Evolutionary conservation across 2,113 vertebrate genomes (phyloP).

Genomic region (Zosterops hypoxanthus): DNA sequence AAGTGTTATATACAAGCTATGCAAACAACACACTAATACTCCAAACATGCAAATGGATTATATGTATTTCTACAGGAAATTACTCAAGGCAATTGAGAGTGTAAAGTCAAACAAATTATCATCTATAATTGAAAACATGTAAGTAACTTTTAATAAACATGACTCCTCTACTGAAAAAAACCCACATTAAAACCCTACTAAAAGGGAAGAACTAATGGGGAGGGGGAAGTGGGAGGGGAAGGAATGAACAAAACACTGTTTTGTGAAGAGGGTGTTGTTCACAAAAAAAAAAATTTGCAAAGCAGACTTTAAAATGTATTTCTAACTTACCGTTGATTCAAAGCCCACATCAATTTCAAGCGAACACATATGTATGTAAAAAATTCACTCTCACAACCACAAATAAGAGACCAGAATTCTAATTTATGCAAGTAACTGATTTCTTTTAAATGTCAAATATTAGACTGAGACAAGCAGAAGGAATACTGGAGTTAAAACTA

Average conservation of each 20-base stretch:
- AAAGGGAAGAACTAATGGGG: background rate
- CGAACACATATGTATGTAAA: background rate
- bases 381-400: background rate
- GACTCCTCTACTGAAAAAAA: slow-evolving; percentile 49
- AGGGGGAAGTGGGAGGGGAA: background rate
- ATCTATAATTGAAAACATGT: slow-evolving; percentile 55
- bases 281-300: background rate
- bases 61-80: slow-evolving; percentile 57
- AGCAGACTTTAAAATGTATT: background rate
- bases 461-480: background rate
- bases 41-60: slow-evolving; percentile 57
- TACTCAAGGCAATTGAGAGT: slow-evolving; percentile 66
- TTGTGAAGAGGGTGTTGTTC: background rate
- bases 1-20: slow-evolving; percentile 36
- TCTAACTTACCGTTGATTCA: background rate
- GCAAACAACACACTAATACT: slow-evolving; percentile 50
- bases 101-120: slow-evolving; percentile 72
- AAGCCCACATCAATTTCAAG: background rate
- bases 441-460: background rate
- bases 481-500: background rate
- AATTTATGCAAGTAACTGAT: background rate
- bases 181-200: background rate
- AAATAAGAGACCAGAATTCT: background rate
- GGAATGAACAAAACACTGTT: background rate
- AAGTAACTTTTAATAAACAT: slow-evolving; percentile 70